Conservation (phyloP, 1,140 invertebrate species). For the Zaprionus nigranus region DNA sequence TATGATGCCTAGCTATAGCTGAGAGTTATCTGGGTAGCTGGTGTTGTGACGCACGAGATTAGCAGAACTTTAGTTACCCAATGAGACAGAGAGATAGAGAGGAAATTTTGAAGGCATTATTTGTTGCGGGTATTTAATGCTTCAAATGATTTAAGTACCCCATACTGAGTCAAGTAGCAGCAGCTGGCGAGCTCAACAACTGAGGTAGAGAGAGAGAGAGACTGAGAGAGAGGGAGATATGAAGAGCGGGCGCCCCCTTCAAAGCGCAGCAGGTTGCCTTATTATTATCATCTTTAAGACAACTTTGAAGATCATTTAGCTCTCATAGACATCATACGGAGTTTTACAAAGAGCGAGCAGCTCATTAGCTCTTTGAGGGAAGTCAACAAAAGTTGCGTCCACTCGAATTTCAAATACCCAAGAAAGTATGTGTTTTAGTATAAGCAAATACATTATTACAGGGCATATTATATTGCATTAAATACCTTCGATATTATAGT, state of each 20-base stretch:
- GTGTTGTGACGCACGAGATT: conserved; percentile 65
- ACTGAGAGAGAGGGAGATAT: neutral
- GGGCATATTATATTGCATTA: neutral
- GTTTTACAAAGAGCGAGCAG: conserved; percentile 15
- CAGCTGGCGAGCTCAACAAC: conserved; percentile 44
- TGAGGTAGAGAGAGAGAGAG: neutral
- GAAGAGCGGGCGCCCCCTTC: neutral
- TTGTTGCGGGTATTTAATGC: conserved; percentile 78
- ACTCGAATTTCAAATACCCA: neutral
- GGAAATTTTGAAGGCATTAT: conserved; percentile 45
- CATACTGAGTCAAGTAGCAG: conserved; percentile 20
- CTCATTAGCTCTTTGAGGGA: conserved; percentile 7
- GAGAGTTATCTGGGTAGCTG: conserved; percentile 9
- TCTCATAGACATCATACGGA: conserved; percentile 3
- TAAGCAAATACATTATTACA: neutral
- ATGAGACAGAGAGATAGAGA: conserved; percentile 11
- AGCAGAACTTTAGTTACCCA: conserved; percentile 41
- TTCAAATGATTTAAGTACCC: conserved; percentile 74
- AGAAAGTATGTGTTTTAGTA: neutral
- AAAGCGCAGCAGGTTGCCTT: conserved; percentile 70
- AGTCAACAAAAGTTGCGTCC: neutral
- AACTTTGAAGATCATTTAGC: conserved; percentile 40
- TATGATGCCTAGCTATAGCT: neutral
- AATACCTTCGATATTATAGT: neutral
- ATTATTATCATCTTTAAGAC: conserved; percentile 26